Evolutionary conservation across 1,140 invertebrate genomes (phyloP).

Genomic region (Aradophagus sp.): DNA sequence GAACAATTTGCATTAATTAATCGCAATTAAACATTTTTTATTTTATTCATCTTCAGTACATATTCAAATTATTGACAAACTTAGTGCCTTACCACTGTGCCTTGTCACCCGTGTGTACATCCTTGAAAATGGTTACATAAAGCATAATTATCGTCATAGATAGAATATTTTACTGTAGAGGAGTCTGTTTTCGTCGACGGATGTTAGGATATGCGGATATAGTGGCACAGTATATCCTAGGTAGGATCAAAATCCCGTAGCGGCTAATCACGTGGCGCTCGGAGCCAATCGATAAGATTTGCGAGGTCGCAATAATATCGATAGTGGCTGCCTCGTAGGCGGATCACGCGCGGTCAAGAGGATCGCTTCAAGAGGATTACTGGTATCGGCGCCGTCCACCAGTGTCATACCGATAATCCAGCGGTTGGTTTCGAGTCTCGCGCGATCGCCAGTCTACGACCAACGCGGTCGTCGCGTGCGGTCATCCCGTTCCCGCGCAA

Average conservation of each 20-base stretch:
- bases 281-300: slow-evolving; percentile 31
- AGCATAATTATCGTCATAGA: no score
- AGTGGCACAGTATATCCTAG: neutral
- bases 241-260: slow-evolving; percentile 21
- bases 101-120: no score
- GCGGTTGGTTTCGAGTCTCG: slow-evolving; percentile 11
- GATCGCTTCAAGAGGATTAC: slow-evolving; percentile 15
- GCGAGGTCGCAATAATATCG: slow-evolving; percentile 11
- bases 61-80: no score
- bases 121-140: no score
- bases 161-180: no score
- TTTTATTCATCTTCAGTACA: no score
- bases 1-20: no score
- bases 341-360: slow-evolving; percentile 5
- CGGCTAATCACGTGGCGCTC: slow-evolving; percentile 16
- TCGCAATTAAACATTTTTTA: no score
- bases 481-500: slow-evolving; percentile 9
- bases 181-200: no score
- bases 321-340: slow-evolving; percentile 4
- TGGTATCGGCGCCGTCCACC: no score
- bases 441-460: neutral
- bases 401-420: slow-evolving; percentile 21
- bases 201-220: neutral
- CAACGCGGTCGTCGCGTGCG: slow-evolving; percentile 14
- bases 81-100: no score